Evolutionary conservation across 2,888 invertebrate genomes (phyloP).

Genomic region (Formica aserva): DNA sequence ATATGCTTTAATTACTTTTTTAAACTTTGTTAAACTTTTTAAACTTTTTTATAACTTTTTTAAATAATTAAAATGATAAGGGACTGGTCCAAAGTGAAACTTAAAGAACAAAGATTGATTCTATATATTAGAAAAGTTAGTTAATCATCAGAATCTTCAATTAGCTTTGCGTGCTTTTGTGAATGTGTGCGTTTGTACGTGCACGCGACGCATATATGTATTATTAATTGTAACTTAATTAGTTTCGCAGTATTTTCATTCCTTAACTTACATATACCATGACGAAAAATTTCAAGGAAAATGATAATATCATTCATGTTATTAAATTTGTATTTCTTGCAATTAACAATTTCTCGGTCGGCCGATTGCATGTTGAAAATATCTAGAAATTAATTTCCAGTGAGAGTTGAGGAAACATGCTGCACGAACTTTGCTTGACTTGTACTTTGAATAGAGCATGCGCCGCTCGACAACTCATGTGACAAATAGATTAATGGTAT

Average conservation of each 20-base stretch:
- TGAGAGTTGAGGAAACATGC: conserved; percentile 2
- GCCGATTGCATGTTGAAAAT: background rate
- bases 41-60: background rate
- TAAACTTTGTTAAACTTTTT: background rate
- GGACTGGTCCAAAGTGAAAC: background rate
- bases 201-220: background rate
- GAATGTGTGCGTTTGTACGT: background rate
- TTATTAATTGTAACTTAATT: conserved; percentile 7
- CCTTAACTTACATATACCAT: background rate
- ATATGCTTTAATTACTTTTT: background rate
- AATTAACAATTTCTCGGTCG: background rate
- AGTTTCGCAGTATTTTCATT: background rate
- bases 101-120: background rate
- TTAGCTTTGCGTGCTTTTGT: background rate
- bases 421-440: conserved; percentile 45
- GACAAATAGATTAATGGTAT: conserved; percentile 69
- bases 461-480: conserved; percentile 56
- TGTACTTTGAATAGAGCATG: conserved; percentile 49
- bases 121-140: conserved; percentile 12
- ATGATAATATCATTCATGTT: background rate
- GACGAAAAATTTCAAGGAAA: background rate
- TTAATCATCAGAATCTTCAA: conserved; percentile 29
- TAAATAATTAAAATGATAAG: background rate
- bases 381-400: conserved; percentile 63
- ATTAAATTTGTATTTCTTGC: background rate